Conservation (phyloP, 1,140 invertebrate genomes). For the Scaptomyza graminum region DNA sequence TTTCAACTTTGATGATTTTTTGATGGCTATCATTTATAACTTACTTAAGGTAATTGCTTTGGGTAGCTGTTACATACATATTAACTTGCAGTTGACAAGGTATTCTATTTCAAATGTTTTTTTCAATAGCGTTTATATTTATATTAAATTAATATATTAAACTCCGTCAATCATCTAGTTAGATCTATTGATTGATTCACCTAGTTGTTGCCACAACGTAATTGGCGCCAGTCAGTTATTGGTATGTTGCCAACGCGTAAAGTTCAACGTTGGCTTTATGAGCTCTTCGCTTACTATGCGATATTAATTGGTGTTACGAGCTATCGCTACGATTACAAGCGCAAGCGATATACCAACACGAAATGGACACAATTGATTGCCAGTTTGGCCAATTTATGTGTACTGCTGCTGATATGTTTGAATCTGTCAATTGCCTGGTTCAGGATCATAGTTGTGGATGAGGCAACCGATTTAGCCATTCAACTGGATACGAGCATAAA, state of each 20-base stretch:
- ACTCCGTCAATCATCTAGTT: not conserved
- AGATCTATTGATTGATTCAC: not conserved
- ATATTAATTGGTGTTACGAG: slow-evolving; percentile 29
- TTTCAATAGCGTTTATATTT: no score
- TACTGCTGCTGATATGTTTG: not conserved
- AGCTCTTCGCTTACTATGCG: slow-evolving; percentile 17
- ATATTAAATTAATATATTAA: no score
- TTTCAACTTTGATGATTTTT: slow-evolving; percentile 8
- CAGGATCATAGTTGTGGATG: not conserved
- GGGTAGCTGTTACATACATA: no score
- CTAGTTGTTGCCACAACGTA: not conserved
- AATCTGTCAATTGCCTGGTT: not conserved
- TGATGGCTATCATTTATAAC: not conserved
- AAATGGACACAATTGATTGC: slow-evolving; percentile 18
- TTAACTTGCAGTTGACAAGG: no score
- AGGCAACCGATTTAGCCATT: not conserved
- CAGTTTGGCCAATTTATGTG: slow-evolving; percentile 5
- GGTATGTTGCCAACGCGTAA: slow-evolving; percentile 8
- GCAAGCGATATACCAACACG: not conserved
- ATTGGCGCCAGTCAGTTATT: not conserved
- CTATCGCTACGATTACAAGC: slow-evolving; percentile 33
- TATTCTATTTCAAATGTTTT: no score
- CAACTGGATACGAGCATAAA: slow-evolving; percentile 14
- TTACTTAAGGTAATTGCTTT: not conserved
- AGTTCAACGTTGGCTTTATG: slow-evolving; percentile 15